A percentile compares a stretch with the other conserved stretches of the same genome.
Evolutionary conservation across 2,888 invertebrate genomes (phyloP).

Genomic region (Mimachlamys varia): DNA sequence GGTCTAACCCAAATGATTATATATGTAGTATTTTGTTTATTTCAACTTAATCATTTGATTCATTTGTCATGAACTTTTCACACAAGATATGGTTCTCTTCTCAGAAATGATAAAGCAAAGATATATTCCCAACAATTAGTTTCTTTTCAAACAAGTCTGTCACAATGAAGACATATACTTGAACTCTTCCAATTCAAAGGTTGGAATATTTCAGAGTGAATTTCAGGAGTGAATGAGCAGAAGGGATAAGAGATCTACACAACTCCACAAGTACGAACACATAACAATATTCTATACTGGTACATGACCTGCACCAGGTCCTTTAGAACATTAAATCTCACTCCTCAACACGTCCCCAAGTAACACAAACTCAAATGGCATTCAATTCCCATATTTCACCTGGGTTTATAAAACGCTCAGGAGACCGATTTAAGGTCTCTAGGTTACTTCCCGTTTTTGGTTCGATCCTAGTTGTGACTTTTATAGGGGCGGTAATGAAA

Average conservation of each 20-base stretch:
- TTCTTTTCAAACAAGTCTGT: too few relatives aligned
- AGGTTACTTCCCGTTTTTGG: not conserved
- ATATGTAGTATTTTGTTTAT: too few relatives aligned
- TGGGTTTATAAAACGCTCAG: not conserved
- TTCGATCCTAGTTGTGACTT: not conserved
- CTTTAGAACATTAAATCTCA: not conserved
- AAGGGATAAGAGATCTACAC: not conserved
- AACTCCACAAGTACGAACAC: not conserved
- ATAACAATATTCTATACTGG: not conserved
- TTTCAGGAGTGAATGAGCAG: too few relatives aligned
- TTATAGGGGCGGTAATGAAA: not conserved
- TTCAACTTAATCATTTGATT: too few relatives aligned
- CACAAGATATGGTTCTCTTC: too few relatives aligned
- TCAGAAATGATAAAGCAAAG: too few relatives aligned
- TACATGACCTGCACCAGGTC: not conserved
- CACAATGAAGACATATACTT: too few relatives aligned
- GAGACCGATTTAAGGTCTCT: not conserved
- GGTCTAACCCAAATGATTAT: too few relatives aligned
- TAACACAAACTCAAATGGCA: not conserved
- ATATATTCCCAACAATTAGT: too few relatives aligned
- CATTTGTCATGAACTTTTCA: too few relatives aligned
- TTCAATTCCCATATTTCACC: not conserved
- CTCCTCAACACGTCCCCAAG: not conserved
- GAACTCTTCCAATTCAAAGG: too few relatives aligned
- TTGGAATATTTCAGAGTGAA: too few relatives aligned